Evolutionary conservation across 2,113 vertebrate species (phyloP), one percentile per base, ranked within the genome.

Genomic region (Tachysurus vachellii): DNA sequence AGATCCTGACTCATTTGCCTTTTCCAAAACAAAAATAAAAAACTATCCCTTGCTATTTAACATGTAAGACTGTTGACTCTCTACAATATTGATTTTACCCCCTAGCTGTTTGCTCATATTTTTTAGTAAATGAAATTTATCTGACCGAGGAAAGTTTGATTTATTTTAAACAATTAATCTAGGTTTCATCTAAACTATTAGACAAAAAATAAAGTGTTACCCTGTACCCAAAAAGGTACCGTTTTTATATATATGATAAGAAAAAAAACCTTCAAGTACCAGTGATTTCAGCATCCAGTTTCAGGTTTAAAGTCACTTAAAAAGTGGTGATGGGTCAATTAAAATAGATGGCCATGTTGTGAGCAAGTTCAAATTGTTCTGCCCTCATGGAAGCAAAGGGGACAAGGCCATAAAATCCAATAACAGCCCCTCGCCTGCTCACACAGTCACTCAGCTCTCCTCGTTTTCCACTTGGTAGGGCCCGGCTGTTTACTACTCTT

Each of bases 401-500:
- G 85, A 84, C 85, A 84, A 82, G 83, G 83, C 85, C 87, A 85
- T 88, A 75, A 87, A 90, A 88, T 88, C 88, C 86, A 90, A 89
- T 89, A 88, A 90, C 80, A 89, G 57, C 85, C 80, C 26, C 61
- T 47, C 70, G 47, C 68, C 89, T 87, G 70, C 82, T 76, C 82
- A 62, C 66, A 79, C 79, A 61, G 42, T 28, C 50, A 77, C 85
- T 61, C 50, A 53, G 31, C 84, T 68, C 84, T 86, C 71, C 85
- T 90, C 83, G 85, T 90, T 86, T 92, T 90, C 92, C 91, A 89
- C 87, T 73, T 84, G 61, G 87, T 90, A 86, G 88, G 88, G 50
- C 87, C 82, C 82, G 87, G 89, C 88, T 88, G 89, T 92, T 91
- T 90, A 90, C 84, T 87, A 75, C 83, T 85, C 82, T 94, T 94